Base-by-base conservation (phyloP, 2,113 vertebrate species). In the Emydocephalus ijimae region DNA sequence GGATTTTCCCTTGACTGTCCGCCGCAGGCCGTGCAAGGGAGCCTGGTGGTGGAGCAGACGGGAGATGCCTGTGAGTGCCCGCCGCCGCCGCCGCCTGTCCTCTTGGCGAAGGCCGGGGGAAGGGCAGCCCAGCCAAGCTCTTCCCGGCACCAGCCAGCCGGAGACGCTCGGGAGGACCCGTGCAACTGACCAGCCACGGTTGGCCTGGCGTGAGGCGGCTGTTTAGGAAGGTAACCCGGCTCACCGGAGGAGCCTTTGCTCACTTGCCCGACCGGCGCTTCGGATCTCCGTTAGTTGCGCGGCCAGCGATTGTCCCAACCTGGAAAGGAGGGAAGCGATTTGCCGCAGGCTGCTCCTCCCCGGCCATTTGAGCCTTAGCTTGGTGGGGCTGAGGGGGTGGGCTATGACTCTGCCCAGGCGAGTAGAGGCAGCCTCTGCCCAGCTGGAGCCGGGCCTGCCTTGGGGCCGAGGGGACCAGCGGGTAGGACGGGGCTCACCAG, bases 11-110 rank as follows among this genome's bases (percentile, higher is more conserved):
- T 97, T 97, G 96, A 97, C 96, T 12, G 39, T 10, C 93, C 20
- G 86, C 50, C 1, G 95, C 96, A 99, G 98, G 98, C 98, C 1
- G 98, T 98, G 55, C 98, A 99, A 94, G 98, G 98, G 55, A 90
- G 97, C 45, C 95, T 99, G 91, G 90, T 14, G 11, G 52, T 97
- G 0, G 95, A 94, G 3, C 97, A 97, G n/a, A 74, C 26, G 95
- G 95, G 10, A 96, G 98, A 74, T 95, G 96, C 34, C 98, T 98
- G 98, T 99, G 95, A 98, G 98, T 89, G 50, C 4, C 56, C 57
- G 1, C 0, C 24, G 8, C 0, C 24, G 9, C 57, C 59, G 8
- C 50, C 50, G 50, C 55, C 5, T 56, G 55, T 5, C 55, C 18
- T 20, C 55, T 20, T 21, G 4, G 54, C 18, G 10, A 1, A 59